phyloP scores from a whole-genome alignment of 2,113 vertebrate genomes.

The Castor canadensis region DNA sequence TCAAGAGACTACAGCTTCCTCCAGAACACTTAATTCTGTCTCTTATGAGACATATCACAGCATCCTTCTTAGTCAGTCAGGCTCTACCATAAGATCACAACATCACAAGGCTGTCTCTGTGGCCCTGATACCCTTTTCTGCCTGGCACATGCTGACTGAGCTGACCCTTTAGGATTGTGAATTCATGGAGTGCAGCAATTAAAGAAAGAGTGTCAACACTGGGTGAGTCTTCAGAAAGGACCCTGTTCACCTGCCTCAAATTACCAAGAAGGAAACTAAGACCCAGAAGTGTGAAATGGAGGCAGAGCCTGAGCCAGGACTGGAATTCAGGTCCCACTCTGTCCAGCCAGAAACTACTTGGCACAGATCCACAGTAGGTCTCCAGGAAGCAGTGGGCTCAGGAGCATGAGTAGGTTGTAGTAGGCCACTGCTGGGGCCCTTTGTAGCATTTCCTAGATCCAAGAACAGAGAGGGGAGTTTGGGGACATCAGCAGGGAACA shows the following conservation, averaged over 20 bases:
- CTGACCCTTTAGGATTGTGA: not conserved
- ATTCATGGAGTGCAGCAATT: not conserved
- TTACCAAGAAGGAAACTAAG: not conserved
- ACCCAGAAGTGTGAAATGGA: not conserved
- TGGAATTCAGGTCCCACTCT: not conserved
- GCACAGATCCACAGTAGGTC: not conserved
- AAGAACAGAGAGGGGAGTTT: not conserved
- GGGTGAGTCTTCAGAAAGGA: not conserved
- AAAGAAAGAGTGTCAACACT: not conserved
- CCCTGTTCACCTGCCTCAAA: not conserved
- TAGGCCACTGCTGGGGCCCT: not conserved
- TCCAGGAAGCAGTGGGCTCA: not conserved
- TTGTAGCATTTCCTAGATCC: not conserved
- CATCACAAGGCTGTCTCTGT: no score
- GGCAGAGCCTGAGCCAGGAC: not conserved
- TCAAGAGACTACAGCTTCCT: not conserved
- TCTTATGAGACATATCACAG: accelerated
- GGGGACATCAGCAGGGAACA: no score
- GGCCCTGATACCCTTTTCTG: accelerated
- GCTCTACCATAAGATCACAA: not conserved
- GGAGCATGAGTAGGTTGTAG: not conserved
- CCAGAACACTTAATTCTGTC: not conserved
- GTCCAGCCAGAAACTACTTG: not conserved
- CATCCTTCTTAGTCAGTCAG: not conserved
- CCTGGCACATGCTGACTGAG: not conserved